phyloP scores from a whole-genome alignment of 2,797 vertebrate species.

The Pseudochaenichthys georgianus region DNA sequence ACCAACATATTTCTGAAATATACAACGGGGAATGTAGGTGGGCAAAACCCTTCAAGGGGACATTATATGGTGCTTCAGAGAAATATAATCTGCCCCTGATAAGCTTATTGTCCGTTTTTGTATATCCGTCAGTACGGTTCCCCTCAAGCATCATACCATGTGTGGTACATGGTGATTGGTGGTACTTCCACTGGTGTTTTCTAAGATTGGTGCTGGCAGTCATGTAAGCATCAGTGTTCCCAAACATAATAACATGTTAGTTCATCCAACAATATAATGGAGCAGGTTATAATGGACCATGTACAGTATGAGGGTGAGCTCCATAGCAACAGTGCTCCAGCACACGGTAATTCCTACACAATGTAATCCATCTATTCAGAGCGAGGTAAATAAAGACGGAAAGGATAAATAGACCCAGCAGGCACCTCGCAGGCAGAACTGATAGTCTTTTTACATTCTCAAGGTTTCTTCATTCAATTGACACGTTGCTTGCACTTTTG shows the following conservation, averaged over 20 bases:
- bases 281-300: neutral
- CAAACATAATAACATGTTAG: slow-evolving; percentile 3
- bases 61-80: neutral
- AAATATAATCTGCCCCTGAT: neutral
- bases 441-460: neutral
- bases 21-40: neutral
- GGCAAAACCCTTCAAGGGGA: neutral
- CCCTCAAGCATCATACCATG: too few species aligned
- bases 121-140: neutral
- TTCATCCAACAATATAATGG: neutral
- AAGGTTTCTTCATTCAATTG: slow-evolving; percentile 12
- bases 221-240: slow-evolving; percentile 9
- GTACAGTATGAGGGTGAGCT: neutral
- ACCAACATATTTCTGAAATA: neutral
- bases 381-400: slow-evolving; percentile 21
- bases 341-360: slow-evolving; percentile 18
- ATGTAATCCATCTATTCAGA: slow-evolving; percentile 11
- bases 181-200: slow-evolving; percentile 7
- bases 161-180: too few species aligned
- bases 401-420: neutral
- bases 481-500: slow-evolving; percentile 14
- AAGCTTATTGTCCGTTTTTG: neutral
- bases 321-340: neutral
- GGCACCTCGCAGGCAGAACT: neutral
- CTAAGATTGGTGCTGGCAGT: slow-evolving; percentile 24